Percentiles rank a stretch among this genome's conserved stretches.
phyloP scores from a whole-genome alignment of 1,140 invertebrate genomes.

The Ylistrum balloti region DNA sequence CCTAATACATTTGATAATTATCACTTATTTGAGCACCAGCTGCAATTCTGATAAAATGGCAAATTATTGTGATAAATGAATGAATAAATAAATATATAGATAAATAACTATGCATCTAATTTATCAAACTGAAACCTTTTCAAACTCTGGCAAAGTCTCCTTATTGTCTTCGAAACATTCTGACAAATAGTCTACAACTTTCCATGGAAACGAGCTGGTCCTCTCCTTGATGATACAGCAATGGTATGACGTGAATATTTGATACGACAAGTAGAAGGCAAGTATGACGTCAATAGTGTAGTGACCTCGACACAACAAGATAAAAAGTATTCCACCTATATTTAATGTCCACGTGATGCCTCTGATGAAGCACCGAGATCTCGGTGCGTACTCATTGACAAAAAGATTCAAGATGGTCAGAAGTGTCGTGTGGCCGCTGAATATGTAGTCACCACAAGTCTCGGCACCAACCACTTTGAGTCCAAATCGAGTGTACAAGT shows the following conservation, averaged over 20 bases:
- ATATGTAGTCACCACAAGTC: conserved; percentile 60
- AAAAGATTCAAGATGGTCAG: conserved; percentile 44
- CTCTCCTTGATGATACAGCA: background rate
- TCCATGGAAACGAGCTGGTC: background rate
- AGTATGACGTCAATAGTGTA: conserved; percentile 53
- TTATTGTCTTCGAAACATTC: background rate
- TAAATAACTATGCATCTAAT: background rate
- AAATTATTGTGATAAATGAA: background rate
- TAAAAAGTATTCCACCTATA: conserved; percentile 44
- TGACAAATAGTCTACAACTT: background rate
- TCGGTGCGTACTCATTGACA: conserved; percentile 47
- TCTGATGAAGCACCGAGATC: background rate
- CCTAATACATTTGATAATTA: too few species aligned
- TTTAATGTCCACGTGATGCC: conserved; percentile 43
- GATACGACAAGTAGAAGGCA: conserved; percentile 45
- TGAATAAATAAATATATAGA: background rate
- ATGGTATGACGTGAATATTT: conserved; percentile 43
- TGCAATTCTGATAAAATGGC: background rate
- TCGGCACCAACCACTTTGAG: conserved; percentile 54
- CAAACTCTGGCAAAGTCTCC: background rate
- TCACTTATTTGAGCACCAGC: background rate
- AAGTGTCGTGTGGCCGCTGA: conserved; percentile 55
- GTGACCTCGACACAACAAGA: conserved; percentile 47
- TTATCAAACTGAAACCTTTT: background rate
- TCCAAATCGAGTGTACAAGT: conserved; percentile 51